phyloP scores from a whole-genome alignment of 2,797 vertebrate genomes.

The Myotis planiceps region DNA sequence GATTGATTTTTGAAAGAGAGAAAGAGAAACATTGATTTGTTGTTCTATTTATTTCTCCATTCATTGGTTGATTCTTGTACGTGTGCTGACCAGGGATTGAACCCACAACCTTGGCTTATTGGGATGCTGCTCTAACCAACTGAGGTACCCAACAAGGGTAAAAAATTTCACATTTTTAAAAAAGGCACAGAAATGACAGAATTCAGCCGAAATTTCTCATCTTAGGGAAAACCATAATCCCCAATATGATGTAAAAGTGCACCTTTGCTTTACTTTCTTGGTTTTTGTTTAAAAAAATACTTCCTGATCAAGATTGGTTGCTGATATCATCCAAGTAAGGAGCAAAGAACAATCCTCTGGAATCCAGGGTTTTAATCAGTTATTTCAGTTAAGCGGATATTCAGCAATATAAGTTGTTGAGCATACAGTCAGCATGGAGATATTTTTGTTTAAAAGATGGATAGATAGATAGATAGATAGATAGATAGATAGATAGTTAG shows the following conservation, averaged over 20 bases:
- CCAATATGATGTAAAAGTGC: neutral
- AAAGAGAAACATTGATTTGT: neutral
- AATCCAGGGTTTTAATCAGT: neutral
- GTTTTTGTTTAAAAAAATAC: neutral
- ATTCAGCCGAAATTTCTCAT: slow-evolving; percentile 38
- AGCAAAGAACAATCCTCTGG: neutral
- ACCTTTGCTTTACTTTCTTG: neutral
- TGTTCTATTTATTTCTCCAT: neutral
- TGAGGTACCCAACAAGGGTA: neutral
- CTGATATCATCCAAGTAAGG: neutral
- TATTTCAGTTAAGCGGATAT: neutral
- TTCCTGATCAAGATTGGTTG: neutral
- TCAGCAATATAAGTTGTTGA: neutral
- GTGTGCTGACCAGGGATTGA: neutral
- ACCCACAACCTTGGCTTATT: neutral
- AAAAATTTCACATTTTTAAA: neutral
- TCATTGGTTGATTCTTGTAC: neutral
- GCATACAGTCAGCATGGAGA: neutral
- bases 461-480: too few relatives aligned
- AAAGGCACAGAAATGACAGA: neutral
- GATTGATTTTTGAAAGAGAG: neutral
- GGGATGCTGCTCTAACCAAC: neutral
- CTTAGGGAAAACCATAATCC: neutral
- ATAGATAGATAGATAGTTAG: neutral
- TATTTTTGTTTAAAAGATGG: neutral